Base-by-base conservation (phyloP, 2,113 vertebrate genomes). In the Elachura formosa region DNA sequence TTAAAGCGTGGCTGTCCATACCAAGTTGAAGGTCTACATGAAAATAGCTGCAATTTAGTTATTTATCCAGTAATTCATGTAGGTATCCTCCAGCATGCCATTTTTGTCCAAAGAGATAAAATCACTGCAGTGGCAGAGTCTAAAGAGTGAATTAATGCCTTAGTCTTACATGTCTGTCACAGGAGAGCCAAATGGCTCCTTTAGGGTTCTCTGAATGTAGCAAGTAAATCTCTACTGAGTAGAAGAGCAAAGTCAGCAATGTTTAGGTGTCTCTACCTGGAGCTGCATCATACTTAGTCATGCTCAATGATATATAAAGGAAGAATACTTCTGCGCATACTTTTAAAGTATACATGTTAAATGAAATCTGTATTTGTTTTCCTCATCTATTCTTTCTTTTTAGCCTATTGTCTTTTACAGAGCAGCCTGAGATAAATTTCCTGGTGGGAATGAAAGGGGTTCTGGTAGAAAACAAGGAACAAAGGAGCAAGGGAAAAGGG, bases 1-100 rank as follows among this genome's bases (percentile, higher is more conserved):
- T 38, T 88, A 14, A 73, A 73, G 20, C 61, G 45, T 52, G n/a
- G 6, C 24, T 90, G 21, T 45, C 25, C 29, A 12, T 64, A n/a
- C 20, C 25, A 69, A n/a, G 22, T 56, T 31, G 59, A 87, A 12
- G 75, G 9, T 34, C 25, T 38, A 29, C 11, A 28, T 67, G 14
- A 58, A 82, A 84, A 13, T 10, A 34, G 5, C 21, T 71, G 5
- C 59, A 25, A 28, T 52, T 20, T 64, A 25, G 14, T 74, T 87
- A 34, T 13, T 38, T 68, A 6, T 66, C 40, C 24, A 59, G 4
- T 84, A 33, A 28, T 51, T 31, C 55, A 22, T 5, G 31, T 73
- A 24, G 9, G 23, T 72, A 1, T 82, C 38, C 14, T 8, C 0
- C 0, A 69, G 9, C 19, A 16, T 36, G 10, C 13, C 22, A 6